phyloP scores from a whole-genome alignment of 2,113 vertebrate species.

The Ascaphus truei region DNA sequence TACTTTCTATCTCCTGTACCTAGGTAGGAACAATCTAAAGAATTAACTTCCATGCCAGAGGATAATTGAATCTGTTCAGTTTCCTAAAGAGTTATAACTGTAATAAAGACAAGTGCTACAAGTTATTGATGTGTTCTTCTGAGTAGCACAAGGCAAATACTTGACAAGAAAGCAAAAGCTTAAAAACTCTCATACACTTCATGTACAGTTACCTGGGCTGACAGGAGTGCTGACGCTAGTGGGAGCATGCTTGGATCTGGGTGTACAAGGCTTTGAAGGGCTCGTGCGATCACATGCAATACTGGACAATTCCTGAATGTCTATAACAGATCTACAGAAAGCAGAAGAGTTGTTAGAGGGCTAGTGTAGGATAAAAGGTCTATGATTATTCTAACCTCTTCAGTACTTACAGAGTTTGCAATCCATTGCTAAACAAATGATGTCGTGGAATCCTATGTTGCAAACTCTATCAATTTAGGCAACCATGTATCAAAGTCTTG shows the following conservation, averaged over 20 bases:
- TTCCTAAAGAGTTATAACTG: neutral
- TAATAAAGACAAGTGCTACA: neutral
- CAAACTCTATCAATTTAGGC: neutral
- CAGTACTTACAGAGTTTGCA: neutral
- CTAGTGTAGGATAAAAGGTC: neutral
- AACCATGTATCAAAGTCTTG: neutral
- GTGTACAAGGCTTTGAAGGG: conserved; percentile 40
- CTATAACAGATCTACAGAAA: conserved; percentile 54
- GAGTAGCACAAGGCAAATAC: neutral
- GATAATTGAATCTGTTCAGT: neutral
- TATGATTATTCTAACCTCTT: neutral
- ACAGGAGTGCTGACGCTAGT: conserved; percentile 58
- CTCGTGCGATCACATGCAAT: conserved; percentile 51
- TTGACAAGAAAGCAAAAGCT: neutral
- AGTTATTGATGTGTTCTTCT: neutral
- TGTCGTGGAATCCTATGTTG: too few species aligned
- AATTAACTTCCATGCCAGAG: neutral
- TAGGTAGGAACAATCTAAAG: neutral
- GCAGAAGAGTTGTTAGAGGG: too few species aligned
- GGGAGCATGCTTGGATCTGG: conserved; percentile 42
- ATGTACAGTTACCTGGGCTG: conserved; percentile 53
- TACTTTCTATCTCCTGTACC: neutral
- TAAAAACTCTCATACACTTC: neutral
- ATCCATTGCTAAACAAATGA: neutral
- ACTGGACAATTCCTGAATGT: conserved; percentile 67